Evolutionary conservation across 2,797 vertebrate species (phyloP), one percentile per base, ranked within the genome.

Genomic region (Betta splendens): DNA sequence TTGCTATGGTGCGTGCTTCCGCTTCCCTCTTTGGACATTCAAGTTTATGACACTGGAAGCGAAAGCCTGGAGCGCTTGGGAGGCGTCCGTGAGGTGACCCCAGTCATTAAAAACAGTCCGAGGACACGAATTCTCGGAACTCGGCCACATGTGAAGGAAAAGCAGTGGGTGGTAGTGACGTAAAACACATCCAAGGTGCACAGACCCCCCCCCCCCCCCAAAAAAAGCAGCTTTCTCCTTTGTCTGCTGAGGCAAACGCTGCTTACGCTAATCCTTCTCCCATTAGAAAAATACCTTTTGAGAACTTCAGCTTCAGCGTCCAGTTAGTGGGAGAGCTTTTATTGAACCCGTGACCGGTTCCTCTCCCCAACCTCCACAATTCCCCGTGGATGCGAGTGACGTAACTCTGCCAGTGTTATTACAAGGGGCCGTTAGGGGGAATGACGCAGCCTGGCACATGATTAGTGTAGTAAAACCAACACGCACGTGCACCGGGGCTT

Each of bases 81-180:
- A 74, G 71, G 75, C 69, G 82, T 86, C 70, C 57, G 70, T 81
- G 80, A 88, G 76, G 56, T 91, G 91, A 93, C 88, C 91, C 87
- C 52, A 93, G 86, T 91, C 92, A 92, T 90, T 89, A 87, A 87
- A 87, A 88, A 69, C 74, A 84, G 79, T 64, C 79, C 79, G 63
- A 87, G 84, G 88, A 88, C 91, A 86, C 86, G 80, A 83, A 91
- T 90, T 90, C 81, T 81, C 84, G 79, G 79, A 84, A 86, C 76
- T 64, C 40, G 52, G 82, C 87, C 92, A 92, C 82, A 91, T 89
- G 89, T 87, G 71, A 77, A 87, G 89, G 87, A 89, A 90, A 88
- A 90, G 76, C 88, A 20, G 87, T 93, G 92, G 91, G 91, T 92
- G 92, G 92, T 79, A 92, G 87, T 93, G 91, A 92, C 91, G 91